Conservation (phyloP, 2,888 invertebrate species). For the Drosophila prostipennis region DNA sequence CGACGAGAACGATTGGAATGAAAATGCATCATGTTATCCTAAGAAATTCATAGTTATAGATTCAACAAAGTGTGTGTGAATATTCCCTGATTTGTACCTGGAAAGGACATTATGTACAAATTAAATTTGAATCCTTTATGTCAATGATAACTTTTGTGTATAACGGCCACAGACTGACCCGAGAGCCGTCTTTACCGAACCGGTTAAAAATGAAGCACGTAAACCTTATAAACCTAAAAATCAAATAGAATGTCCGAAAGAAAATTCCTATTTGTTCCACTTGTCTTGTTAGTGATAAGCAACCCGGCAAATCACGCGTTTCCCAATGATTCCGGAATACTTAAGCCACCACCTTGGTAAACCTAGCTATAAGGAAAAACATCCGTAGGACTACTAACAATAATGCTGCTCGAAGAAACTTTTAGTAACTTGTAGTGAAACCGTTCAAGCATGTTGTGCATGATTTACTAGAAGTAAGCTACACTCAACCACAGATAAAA, state of each 20-base stretch:
- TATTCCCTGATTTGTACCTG: conserved; percentile 33
- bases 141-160: conserved; percentile 38
- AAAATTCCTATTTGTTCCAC: conserved; percentile 10
- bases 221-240: conserved; percentile 3
- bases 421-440: conserved; percentile 12
- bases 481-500: conserved; percentile 62
- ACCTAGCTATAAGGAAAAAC: conserved; percentile 26
- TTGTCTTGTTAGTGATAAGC: conserved; percentile 58
- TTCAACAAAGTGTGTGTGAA: conserved; percentile 16
- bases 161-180: conserved; percentile 62
- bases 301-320: conserved; percentile 45
- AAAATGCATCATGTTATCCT: conserved; percentile 60
- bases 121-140: conserved; percentile 21
- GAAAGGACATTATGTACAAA: conserved; percentile 35
- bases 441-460: conserved; percentile 57
- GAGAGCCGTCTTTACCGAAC: conserved; percentile 53
- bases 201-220: conserved; percentile 25
- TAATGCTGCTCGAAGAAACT: conserved; percentile 35
- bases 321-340: conserved; percentile 79
- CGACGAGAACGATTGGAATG: conserved; percentile 60
- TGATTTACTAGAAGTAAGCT: conserved; percentile 46
- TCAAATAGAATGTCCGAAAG: not conserved
- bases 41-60: conserved; percentile 31
- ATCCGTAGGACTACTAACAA: conserved; percentile 62
- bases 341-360: conserved; percentile 59